A percentile compares a stretch with the other conserved stretches of the same genome.
These are phyloP conservation scores for Sinonovacula constricta DNA, from an alignment of 1,140 invertebrate species.

Conservation along the genomic window DNA sequence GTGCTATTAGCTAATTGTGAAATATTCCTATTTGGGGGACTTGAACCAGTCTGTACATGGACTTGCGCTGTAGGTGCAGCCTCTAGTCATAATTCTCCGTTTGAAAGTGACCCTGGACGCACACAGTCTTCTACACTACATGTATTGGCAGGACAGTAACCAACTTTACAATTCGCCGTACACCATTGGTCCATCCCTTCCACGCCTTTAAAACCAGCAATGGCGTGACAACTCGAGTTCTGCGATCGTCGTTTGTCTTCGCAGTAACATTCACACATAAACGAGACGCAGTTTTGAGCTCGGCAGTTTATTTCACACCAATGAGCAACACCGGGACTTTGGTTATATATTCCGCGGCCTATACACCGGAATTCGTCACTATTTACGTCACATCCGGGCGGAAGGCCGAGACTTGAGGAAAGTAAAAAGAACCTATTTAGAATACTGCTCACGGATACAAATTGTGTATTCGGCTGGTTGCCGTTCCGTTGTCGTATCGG, in stretches of 20 bases:
- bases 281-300: slow-evolving; percentile 38
- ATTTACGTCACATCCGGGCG: slow-evolving; percentile 29
- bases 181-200: slow-evolving; percentile 51
- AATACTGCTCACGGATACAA: slow-evolving; percentile 48
- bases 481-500: too few species aligned
- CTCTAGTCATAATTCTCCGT: background rate
- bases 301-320: slow-evolving; percentile 53
- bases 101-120: background rate
- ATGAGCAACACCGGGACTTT: slow-evolving; percentile 39
- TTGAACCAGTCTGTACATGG: too few species aligned
- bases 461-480: slow-evolving; percentile 41
- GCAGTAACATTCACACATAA: slow-evolving; percentile 50
- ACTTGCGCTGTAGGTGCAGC: too few species aligned
- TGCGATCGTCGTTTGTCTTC: slow-evolving; percentile 16
- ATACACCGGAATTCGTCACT: slow-evolving; percentile 47
- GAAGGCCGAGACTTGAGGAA: slow-evolving; percentile 3
- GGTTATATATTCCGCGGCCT: slow-evolving; percentile 40
- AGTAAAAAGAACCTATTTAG: slow-evolving; percentile 41
- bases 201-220: slow-evolving; percentile 39
- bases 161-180: slow-evolving; percentile 50
- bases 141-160: slow-evolving; percentile 42
- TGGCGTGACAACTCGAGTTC: slow-evolving; percentile 43
- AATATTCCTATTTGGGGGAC: too few species aligned
- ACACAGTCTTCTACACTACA: slow-evolving; percentile 42
- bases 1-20: too few species aligned